These are phyloP conservation scores for Nycteola revayana DNA, from an alignment of 2,888 invertebrate species.

Conservation along the genomic window DNA sequence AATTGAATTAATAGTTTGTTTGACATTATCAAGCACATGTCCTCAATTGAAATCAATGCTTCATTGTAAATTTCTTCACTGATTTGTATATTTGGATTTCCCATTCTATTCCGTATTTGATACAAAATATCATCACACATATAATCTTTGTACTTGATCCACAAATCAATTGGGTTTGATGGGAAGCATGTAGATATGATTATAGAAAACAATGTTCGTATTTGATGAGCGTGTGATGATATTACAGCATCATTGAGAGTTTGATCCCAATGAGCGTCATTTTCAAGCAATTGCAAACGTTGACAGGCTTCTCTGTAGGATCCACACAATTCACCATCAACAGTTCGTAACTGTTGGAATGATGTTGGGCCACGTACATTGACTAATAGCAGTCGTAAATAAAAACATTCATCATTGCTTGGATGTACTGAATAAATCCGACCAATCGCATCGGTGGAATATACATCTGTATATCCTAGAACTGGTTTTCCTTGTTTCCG, in stretches of 20 bases:
- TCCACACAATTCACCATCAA: constrained; percentile 28
- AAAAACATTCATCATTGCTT: constrained; percentile 41
- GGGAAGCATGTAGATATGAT: constrained; percentile 16
- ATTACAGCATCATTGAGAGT: constrained; percentile 26
- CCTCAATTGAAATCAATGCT: constrained; percentile 20
- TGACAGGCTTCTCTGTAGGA: constrained; percentile 33
- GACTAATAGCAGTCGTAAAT: constrained; percentile 42
- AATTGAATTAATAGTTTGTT: constrained; percentile 27
- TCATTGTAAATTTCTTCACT: constrained; percentile 15
- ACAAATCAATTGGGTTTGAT: constrained; percentile 10
- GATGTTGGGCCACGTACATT: constrained; percentile 40
- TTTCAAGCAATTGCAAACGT: constrained; percentile 21
- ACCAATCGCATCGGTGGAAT: constrained; percentile 41
- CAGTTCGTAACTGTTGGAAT: constrained; percentile 28
- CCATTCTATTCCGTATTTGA: constrained; percentile 9
- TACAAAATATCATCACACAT: constrained; percentile 19
- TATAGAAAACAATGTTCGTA: constrained; percentile 29
- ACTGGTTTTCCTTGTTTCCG: constrained; percentile 36
- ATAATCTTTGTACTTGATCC: constrained; percentile 15
- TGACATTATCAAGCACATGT: constrained; percentile 29
- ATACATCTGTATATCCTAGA: constrained; percentile 30
- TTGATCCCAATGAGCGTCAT: constrained; percentile 27
- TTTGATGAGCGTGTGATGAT: constrained; percentile 26
- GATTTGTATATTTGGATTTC: constrained; percentile 12
- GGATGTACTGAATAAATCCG: constrained; percentile 48